Evolutionary conservation across 2,888 invertebrate species (phyloP), one percentile per base, ranked within the genome.

Genomic region (Lagria hirta): DNA sequence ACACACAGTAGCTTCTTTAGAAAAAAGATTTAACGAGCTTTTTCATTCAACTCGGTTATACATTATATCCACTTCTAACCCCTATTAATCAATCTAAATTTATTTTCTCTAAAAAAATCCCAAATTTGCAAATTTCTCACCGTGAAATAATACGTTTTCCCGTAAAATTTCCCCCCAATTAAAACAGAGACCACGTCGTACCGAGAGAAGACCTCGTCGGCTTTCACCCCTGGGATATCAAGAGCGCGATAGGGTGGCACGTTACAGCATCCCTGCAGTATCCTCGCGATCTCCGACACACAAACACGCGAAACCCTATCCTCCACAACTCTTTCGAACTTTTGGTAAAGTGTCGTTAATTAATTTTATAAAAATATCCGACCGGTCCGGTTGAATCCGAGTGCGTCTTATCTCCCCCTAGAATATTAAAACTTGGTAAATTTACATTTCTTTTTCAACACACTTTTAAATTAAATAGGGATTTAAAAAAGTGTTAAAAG

Each of bases 201-300:
- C 22, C 36, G 37, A 30, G 43, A 43, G 43, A 36, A 30, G 43
- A 43, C 43, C 30, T 44, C 28, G n/a, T n/a, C n/a, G 32, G 26
- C 20, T 15, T 16, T 41, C 32, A 42, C 42, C 36, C 34, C 22
- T 40, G 42, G 50, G 51, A 47, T 34, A 33, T 23, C 21, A 48
- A 22, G 43, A 48, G 47, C 34, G 43, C 41, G 48, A 46, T 46
- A 52, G 54, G 55, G 54, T 55, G 54, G 54, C 53, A 46, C 55
- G 35, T 51, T 38, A 42, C 52, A 64, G 66, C 64, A 60, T 67
- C 66, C 64, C 65, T 64, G 68, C 68, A 68, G 68, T 68, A 62
- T 61, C 58, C 58, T 52, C 64, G 65, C 65, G 65, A 54, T 58
- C 52, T 54, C 55, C 62, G 58, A 17, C 51, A 44, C 51, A 52